Evolutionary conservation across 2,888 invertebrate species (phyloP), one percentile per base, ranked within the genome.

Genomic region (Cheilosia pagana): DNA sequence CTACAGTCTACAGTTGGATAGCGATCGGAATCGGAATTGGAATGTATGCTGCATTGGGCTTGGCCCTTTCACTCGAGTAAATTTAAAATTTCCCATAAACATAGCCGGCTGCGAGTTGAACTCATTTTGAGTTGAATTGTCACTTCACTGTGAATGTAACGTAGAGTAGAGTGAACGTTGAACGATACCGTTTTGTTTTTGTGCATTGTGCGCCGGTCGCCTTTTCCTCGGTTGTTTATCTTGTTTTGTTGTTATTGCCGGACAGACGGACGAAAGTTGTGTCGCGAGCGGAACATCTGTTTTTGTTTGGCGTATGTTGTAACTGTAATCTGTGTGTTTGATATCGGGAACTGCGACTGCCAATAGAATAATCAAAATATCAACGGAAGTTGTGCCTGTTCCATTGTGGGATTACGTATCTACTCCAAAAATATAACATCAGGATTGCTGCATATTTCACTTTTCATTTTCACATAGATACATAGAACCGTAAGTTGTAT

Each of bases 101-200:
- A 41, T n/a, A 55, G 23, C 14, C 72, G 52, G 57, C 31, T 71
- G 78, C 25, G 41, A 45, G 16, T 68, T 31, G 16, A 39, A 62
- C 62, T 68, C 48, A 62, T 62, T 63, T 62, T 68, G 67, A 72
- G 72, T 72, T 57, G 35, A 50, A 50, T 62, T 57, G 45, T 62
- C 35, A 35, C 3, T 12, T 62, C 35, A 6, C 4, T 39, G 57
- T 25, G 12, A 41, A 35, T 67, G n/a, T 39, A 19, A 16, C 50
- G 6, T 39, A 19, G 23, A 50, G 21, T 28, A n/a, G n/a, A n/a
- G n/a, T n/a, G n/a, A n/a, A n/a, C n/a, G n/a, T n/a, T n/a, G 74
- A 79, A 67, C 79, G 43, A 43, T 81, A 81, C 79, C 67, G 79
- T 53, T 68, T 74, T n/a, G n/a, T n/a, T 23, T 28, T 28, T 28